Conservation (phyloP, 1,140 invertebrate species). For the Drosophila orena region DNA sequence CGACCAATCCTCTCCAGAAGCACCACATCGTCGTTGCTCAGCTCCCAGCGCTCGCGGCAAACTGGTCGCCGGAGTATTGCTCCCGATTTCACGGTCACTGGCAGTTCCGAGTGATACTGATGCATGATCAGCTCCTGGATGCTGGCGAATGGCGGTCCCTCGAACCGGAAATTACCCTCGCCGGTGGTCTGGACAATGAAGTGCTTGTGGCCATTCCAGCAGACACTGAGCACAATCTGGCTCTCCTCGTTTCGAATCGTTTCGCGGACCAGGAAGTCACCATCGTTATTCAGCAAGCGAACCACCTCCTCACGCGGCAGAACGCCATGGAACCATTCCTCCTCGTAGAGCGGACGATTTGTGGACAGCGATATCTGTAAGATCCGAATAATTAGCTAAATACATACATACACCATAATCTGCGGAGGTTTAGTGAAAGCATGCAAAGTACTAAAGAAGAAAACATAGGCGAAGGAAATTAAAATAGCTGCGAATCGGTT, state of each 20-base stretch:
- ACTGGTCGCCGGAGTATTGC: slow-evolving; percentile 95
- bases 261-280: slow-evolving; percentile 97
- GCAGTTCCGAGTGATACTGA: slow-evolving; percentile 92
- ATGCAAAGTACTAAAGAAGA: slow-evolving; percentile 27
- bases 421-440: slow-evolving; percentile 40
- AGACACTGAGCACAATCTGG: slow-evolving; percentile 97
- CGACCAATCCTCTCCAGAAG: slow-evolving; percentile 97
- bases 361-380: slow-evolving; percentile 83
- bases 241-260: slow-evolving; percentile 96
- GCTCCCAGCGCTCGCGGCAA: slow-evolving; percentile 96
- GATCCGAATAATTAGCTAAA: slow-evolving; percentile 35
- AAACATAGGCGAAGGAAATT: slow-evolving; percentile 49
- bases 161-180: slow-evolving; percentile 97
- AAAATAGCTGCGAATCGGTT: slow-evolving; percentile 15
- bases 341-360: slow-evolving; percentile 90
- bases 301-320: slow-evolving; percentile 98
- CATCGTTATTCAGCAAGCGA: slow-evolving; percentile 93
- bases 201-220: slow-evolving; percentile 98
- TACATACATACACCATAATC: slow-evolving; percentile 2
- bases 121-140: slow-evolving; percentile 96
- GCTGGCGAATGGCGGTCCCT: slow-evolving; percentile 96
- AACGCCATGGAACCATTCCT: slow-evolving; percentile 99
- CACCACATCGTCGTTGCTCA: slow-evolving; percentile 98
- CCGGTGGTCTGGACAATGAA: slow-evolving; percentile 98
- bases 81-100: slow-evolving; percentile 96